Conservation (phyloP, 2,888 invertebrate species). For the Mesorhabditis spiculigera region DNA sequence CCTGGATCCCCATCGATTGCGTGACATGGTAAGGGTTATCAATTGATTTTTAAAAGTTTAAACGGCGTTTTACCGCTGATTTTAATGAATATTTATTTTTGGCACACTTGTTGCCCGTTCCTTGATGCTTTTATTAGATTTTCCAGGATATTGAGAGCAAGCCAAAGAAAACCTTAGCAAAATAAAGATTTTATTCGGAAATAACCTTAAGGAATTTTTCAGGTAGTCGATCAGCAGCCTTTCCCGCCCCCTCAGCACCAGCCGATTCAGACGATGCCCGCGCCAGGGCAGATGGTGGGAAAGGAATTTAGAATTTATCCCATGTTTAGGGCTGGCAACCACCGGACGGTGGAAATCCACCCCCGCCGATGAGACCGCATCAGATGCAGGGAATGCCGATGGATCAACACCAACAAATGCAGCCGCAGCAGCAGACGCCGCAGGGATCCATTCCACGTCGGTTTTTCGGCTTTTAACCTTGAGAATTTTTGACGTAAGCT, state of each 20-base stretch:
- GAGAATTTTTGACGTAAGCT: background rate
- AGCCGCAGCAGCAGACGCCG: background rate
- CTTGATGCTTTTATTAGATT: no score
- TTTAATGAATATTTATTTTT: no score
- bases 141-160: no score
- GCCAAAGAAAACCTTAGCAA: no score
- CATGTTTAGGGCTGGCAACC: background rate
- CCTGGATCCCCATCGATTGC: background rate
- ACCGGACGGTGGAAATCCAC: background rate
- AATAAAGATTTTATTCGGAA: background rate
- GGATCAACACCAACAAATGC: background rate
- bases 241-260: background rate
- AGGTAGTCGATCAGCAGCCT: slow-evolving; percentile 5
- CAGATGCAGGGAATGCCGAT: slow-evolving; percentile 1
- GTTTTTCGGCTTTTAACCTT: background rate
- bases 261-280: background rate
- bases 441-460: slow-evolving; percentile 2
- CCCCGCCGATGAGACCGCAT: background rate
- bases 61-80: no score
- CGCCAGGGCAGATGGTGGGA: background rate
- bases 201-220: background rate
- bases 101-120: no score
- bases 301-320: background rate
- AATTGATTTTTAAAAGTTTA: no score
- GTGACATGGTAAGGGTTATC: background rate